Base-by-base conservation (phyloP, 92 coral and sea anemone species). In the Zoanthus sansibaricus region DNA sequence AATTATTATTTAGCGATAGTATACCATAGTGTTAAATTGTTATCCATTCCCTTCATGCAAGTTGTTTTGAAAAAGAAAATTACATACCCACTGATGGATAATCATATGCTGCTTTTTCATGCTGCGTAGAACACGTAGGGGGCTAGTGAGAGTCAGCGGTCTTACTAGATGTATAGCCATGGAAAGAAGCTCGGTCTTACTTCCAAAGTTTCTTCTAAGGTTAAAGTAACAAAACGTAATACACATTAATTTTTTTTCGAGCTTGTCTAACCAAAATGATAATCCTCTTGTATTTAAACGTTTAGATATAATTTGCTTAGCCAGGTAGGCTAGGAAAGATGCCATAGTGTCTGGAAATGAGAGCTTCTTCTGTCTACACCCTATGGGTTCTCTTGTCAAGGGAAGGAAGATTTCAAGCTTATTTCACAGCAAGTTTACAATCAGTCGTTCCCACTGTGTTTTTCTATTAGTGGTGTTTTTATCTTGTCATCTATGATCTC, bases 351-450 rank as follows among this genome's bases (percentile, higher is more conserved):
- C 69, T 17, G 69, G 21, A 62, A 62, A 62, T 9, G 69, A 17
- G 69, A 17, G 25, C 30, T 21, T 62, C n/a, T 58, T 62, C 69
- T 62, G 20, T 62, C 69, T 62, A 62, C 69, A 62, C 69, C 69
- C 69, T 17, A 20, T 62, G 31, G 69, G 30, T 62, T 62, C 69
- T 21, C 69, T 62, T 62, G 20, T 18, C 21, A 17, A 20, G 20
- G 9, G 21, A 8, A 62, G 69, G n/a, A 17, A 62, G 20, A n/a
- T 17, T 62, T 62, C 21, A 31, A 49, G 12, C 55, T 49, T 49
- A 49, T 11, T 49, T 49, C 55, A 49, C 55, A 49, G 55, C 12
- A 62, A 62, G 21, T 4, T 62, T 7, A 20, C 69, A 17, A 62
- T 62, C n/a, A 37, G 42, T n/a, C 69, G n/a, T 62, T 20, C 30